Conservation (phyloP, 2,113 vertebrate genomes). For the Isurus oxyrinchus region DNA sequence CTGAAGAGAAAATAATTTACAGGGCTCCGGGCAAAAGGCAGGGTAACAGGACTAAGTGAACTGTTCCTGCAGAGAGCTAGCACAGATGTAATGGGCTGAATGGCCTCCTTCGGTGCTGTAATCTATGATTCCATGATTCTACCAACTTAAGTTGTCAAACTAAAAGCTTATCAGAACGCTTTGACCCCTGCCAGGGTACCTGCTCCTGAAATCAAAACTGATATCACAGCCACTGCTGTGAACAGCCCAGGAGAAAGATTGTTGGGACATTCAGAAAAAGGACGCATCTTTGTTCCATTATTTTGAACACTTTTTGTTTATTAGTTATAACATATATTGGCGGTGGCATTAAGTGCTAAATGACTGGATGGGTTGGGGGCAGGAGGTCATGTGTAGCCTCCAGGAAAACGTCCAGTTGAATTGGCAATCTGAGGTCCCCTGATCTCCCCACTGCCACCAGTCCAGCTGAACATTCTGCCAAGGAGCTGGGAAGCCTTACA, state of each 20-base stretch:
- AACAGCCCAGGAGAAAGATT: neutral
- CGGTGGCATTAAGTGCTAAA: neutral
- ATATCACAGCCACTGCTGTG: neutral
- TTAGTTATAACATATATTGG: neutral
- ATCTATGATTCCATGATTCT: neutral
- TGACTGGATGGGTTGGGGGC: neutral
- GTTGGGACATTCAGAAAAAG: neutral
- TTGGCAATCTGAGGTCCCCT: neutral
- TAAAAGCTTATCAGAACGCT: neutral
- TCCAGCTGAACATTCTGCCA: neutral
- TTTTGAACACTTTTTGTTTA: neutral
- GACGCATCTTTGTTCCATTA: neutral
- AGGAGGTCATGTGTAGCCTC: neutral
- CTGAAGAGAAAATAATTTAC: neutral
- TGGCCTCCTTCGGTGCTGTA: no score
- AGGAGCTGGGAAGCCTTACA: neutral
- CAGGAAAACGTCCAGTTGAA: neutral
- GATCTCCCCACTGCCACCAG: neutral
- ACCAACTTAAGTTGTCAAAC: neutral
- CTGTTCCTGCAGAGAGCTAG: neutral
- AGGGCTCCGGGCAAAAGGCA: neutral
- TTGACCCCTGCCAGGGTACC: neutral
- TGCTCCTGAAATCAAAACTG: neutral
- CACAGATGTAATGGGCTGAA: neutral
- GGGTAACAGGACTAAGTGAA: neutral